Percentiles rank a stretch among this genome's conserved stretches.
These are phyloP conservation scores for Microcebus tavaratra DNA, from an alignment of 2,113 vertebrate species.

Conservation along the genomic window DNA sequence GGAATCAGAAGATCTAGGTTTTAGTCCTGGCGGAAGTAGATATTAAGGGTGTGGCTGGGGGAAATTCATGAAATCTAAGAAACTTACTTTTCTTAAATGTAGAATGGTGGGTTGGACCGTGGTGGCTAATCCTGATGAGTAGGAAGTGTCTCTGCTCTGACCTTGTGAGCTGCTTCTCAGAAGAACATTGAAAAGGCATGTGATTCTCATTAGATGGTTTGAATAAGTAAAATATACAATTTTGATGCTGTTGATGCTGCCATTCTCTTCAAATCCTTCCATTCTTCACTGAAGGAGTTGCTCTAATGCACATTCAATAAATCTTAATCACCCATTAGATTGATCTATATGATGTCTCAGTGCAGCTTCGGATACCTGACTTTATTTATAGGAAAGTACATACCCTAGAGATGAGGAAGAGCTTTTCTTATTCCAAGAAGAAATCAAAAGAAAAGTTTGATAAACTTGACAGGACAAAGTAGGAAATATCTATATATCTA, in stretches of 20 bases:
- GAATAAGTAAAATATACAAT: background rate
- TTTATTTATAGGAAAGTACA: background rate
- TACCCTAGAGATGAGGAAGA: background rate
- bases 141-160: constrained; percentile 33
- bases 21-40: background rate
- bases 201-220: background rate
- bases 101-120: background rate
- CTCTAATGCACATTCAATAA: constrained; percentile 5
- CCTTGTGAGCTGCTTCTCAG: constrained; percentile 5
- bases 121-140: constrained; percentile 61
- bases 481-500: background rate
- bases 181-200: background rate
- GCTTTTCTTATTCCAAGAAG: background rate
- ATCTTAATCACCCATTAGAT: background rate
- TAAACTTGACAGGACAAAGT: background rate
- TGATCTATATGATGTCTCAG: background rate
- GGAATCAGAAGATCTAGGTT: background rate
- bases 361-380: background rate
- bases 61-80: background rate
- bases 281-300: background rate
- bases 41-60: background rate
- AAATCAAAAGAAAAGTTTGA: background rate
- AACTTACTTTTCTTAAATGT: background rate
- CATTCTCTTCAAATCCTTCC: constrained; percentile 46
- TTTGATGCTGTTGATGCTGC: background rate